These are phyloP conservation scores for Eurosta solidaginis DNA, from an alignment of 1,140 invertebrate species.

Conservation along the genomic window DNA sequence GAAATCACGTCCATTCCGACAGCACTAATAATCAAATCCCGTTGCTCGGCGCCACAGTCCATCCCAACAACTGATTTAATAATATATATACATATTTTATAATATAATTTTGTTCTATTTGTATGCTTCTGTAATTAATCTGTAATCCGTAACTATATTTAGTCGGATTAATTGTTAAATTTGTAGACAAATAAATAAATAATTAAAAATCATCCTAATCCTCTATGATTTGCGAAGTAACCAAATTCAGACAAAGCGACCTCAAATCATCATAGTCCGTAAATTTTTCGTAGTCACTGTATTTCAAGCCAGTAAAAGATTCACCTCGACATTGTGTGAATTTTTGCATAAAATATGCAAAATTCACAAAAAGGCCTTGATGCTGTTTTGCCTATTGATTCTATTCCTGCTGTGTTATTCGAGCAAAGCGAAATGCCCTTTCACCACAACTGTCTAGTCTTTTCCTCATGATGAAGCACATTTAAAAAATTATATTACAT, in stretches of 20 bases:
- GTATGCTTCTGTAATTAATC: too few species aligned
- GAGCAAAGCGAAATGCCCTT: conserved; percentile 16
- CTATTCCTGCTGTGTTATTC: conserved; percentile 15
- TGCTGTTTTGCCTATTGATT: too few species aligned
- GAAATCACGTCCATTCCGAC: too few species aligned
- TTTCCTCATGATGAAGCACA: not conserved
- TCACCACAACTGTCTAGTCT: not conserved
- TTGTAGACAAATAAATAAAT: too few species aligned
- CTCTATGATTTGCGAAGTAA: not conserved
- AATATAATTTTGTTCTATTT: too few species aligned
- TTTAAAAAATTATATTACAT: not conserved
- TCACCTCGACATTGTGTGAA: not conserved
- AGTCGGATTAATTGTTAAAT: too few species aligned
- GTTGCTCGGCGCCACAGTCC: too few species aligned
- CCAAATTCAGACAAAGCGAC: not conserved
- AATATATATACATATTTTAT: too few species aligned
- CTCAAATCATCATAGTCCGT: not conserved
- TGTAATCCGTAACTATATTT: too few species aligned
- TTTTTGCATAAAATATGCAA: not conserved
- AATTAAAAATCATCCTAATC: too few species aligned
- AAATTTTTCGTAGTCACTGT: not conserved
- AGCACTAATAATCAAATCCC: too few species aligned
- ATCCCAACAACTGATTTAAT: too few species aligned
- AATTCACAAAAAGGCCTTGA: not conserved
- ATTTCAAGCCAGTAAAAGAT: not conserved